Conservation (phyloP, 2,113 vertebrate species). For the Ceuthmochares aereus region DNA sequence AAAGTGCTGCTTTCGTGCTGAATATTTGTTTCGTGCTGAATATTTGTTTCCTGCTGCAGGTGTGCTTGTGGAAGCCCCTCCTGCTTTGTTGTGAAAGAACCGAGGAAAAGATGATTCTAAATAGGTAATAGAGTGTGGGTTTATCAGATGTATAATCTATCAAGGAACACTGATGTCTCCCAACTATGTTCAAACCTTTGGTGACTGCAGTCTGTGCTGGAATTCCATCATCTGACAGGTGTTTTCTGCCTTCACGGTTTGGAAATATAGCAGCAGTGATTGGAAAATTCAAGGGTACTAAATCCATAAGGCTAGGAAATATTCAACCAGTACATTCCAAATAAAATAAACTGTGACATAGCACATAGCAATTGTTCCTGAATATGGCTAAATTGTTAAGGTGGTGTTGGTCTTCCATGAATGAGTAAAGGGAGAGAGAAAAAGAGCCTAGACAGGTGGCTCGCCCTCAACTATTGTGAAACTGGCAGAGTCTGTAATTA, state of each 20-base stretch:
- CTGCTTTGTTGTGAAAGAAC: background rate
- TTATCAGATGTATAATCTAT: background rate
- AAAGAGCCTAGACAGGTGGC: background rate
- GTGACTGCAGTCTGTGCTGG: background rate
- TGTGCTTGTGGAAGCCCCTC: background rate
- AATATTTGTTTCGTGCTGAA: background rate
- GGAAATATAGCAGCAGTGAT: background rate
- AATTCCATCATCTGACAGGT: background rate
- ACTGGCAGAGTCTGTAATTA: background rate
- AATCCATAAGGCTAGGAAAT: background rate
- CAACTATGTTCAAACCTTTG: background rate
- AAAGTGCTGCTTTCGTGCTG: background rate
- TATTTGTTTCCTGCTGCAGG: background rate
- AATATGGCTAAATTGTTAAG: background rate
- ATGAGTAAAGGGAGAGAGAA: background rate
- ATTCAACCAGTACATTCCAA: background rate
- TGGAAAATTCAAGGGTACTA: background rate
- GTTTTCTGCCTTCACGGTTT: background rate
- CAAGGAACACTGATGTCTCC: background rate
- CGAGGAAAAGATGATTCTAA: background rate
- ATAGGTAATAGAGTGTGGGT: background rate
- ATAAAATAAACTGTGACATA: background rate
- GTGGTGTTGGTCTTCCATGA: background rate
- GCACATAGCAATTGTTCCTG: background rate
- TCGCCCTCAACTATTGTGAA: background rate